Conservation (phyloP, 2,888 invertebrate species). For the Eudemis profundana region DNA sequence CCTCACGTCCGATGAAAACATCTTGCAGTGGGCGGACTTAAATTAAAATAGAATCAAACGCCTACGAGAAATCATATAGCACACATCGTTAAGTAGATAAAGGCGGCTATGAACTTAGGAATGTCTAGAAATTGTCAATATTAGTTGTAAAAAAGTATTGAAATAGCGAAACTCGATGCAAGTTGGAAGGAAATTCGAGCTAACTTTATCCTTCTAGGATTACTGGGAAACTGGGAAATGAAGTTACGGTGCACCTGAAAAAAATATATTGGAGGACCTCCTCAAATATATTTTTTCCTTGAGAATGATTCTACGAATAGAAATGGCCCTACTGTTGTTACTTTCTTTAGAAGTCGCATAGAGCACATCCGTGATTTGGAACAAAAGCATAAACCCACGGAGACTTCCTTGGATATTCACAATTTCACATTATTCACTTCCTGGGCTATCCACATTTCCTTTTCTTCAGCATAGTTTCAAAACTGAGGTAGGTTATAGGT, state of each 20-base stretch:
- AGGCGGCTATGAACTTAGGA: no score
- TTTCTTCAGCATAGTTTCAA: constrained; percentile 52
- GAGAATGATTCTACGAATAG: no score
- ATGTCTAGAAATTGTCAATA: no score
- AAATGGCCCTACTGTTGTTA: constrained; percentile 34
- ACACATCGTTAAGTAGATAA: no score
- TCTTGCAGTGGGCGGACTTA: not conserved
- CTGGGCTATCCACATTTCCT: constrained; percentile 61
- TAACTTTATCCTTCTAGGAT: not conserved
- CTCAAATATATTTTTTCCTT: no score
- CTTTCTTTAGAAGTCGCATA: constrained; percentile 25
- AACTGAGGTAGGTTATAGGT: constrained; percentile 39
- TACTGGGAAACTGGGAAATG: not conserved
- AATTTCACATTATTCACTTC: constrained; percentile 64
- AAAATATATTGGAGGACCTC: no score
- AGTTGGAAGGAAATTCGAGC: not conserved
- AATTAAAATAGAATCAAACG: not conserved
- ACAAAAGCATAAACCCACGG: constrained; percentile 51
- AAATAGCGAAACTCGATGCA: not conserved
- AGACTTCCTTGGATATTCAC: constrained; percentile 63
- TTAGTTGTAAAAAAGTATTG: not conserved
- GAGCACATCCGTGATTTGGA: constrained; percentile 45
- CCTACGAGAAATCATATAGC: not conserved
- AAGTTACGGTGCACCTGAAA: no score
- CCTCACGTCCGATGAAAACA: not conserved